Conservation (phyloP, 2,113 vertebrate genomes). For the Dendrocopos noguchii region DNA sequence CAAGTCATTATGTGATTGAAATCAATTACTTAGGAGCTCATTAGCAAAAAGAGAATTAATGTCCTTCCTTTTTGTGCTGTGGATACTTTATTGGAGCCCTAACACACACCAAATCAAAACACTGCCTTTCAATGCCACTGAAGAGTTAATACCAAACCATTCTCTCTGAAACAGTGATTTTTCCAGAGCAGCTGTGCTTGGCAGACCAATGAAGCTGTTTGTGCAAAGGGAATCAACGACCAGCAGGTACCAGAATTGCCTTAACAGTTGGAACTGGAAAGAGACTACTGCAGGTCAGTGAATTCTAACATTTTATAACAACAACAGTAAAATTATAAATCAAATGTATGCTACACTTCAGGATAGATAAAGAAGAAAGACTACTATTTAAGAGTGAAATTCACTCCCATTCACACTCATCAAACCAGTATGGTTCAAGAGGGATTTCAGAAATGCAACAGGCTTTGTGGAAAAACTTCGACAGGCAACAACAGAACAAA, state of each 20-base stretch:
- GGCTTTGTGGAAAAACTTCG: not conserved
- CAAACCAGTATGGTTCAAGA: not conserved
- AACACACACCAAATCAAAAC: not conserved
- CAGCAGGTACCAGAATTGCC: not conserved
- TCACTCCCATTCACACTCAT: not conserved
- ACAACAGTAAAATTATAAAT: not conserved
- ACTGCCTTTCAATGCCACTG: not conserved
- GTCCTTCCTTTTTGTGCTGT: not conserved
- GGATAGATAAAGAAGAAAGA: not conserved
- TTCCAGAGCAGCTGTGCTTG: not conserved
- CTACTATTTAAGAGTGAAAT: not conserved
- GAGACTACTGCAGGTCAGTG: not conserved
- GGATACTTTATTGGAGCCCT: not conserved
- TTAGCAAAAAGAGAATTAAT: not conserved
- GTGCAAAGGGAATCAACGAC: not conserved
- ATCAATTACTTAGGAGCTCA: slow-evolving; percentile 3
- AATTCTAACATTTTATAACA: not conserved
- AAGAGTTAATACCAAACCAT: not conserved
- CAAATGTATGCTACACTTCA: not conserved
- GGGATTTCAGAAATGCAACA: not conserved
- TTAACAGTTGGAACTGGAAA: not conserved
- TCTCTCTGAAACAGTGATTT: not conserved
- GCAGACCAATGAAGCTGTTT: not conserved
- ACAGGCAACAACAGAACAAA: not conserved
- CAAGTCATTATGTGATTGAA: not conserved